Base-by-base conservation (phyloP, 2,797 vertebrate genomes). In the Anguilla megastoma region DNA sequence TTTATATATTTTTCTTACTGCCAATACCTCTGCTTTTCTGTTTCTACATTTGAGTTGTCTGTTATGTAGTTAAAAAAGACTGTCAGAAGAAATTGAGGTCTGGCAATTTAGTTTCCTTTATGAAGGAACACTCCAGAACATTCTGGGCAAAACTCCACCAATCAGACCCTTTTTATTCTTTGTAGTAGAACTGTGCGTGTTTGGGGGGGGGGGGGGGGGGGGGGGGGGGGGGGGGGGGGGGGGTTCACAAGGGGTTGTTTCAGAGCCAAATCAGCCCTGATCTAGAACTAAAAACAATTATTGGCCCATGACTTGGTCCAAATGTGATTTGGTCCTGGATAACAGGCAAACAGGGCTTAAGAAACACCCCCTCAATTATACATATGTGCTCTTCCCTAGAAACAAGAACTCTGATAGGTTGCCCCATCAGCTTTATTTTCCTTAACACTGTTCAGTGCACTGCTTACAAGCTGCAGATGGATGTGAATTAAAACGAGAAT, bases 311-410 rank as follows among this genome's bases (percentile, higher is more conserved):
- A 45, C 74, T 79, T 74, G 27, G 74, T 45, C 33, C 12, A 79
- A 79, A 45, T 18, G 33, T 45, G 36, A 41, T 79, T 45, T 79
- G 69, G 74, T 79, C 74, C 74, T 79, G 74, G 33, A 41, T 79
- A 18, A 79, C 33, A 79, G 74, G 27, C 74, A 79, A 79, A 41
- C 33, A 8, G 74, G 14, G 71, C 33, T 30, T 76, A 3, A 33
- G 69, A 74, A 79, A 21, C 16, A 79, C 33, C 36, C 74, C 74
- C 16, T 45, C 74, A 41, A 1, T 45, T 45, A 5, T 18, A 3
- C 12, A 79, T 33, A 30, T 74, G 18, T 3, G 74, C 33, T 45
- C 12, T 79, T 41, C 30, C 74, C 1, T 12, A 45, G 36, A 79
- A 33, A 41, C 60, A 66, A 66, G 60, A 66, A 3, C 24, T 63